Conservation (phyloP, 2,113 vertebrate genomes). For the Phainopepla nitens region DNA sequence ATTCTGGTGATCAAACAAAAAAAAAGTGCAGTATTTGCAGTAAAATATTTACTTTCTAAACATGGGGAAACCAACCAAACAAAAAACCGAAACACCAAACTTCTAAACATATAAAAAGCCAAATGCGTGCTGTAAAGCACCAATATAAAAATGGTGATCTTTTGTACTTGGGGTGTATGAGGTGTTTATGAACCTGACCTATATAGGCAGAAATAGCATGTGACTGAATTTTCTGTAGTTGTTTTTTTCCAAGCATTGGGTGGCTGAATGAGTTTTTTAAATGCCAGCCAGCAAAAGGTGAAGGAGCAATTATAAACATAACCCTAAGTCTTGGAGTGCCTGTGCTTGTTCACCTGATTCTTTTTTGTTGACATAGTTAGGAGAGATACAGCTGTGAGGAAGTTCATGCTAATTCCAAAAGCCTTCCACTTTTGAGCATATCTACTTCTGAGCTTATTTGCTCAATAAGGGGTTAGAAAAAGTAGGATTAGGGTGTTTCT, state of each 20-base stretch:
- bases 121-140: not conserved
- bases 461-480: not conserved
- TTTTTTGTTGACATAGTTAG: not conserved
- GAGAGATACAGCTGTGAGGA: not conserved
- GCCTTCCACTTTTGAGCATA: not conserved
- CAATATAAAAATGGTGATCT: not conserved
- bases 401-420: not conserved
- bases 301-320: not conserved
- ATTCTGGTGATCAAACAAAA: not conserved
- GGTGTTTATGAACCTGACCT: not conserved
- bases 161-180: not conserved
- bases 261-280: not conserved
- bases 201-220: not conserved
- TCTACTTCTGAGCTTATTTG: not conserved
- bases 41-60: not conserved
- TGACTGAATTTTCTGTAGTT: not conserved
- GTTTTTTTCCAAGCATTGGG: not conserved
- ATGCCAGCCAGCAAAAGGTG: not conserved
- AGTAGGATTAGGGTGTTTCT: not conserved
- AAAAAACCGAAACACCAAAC: not conserved
- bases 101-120: not conserved
- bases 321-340: not conserved
- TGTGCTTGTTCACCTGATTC: not conserved
- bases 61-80: not conserved
- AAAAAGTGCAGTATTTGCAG: not conserved